Conservation (phyloP, 2,888 invertebrate species). For the Smittia sp. region DNA sequence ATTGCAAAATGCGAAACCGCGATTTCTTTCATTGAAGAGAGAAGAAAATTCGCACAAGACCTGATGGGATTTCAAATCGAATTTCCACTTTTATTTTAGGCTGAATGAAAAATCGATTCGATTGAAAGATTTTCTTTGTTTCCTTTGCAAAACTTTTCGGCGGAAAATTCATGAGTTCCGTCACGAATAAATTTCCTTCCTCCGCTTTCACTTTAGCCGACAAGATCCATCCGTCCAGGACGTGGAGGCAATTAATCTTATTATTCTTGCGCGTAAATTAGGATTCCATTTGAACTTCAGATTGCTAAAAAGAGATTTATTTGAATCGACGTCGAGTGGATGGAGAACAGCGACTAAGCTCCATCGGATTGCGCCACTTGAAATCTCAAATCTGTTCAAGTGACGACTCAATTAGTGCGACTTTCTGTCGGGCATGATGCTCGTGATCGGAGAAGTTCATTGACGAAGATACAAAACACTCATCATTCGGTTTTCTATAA, state of each 20-base stretch:
- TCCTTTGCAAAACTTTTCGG: neutral
- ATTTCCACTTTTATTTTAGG: neutral
- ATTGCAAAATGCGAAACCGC: conserved; percentile 8
- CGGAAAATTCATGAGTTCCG: too few species aligned
- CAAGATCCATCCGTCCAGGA: neutral
- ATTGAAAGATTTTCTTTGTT: neutral
- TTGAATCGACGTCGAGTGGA: neutral
- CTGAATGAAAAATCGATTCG: conserved; percentile 6
- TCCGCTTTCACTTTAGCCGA: neutral
- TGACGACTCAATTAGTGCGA: neutral
- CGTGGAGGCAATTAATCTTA: neutral
- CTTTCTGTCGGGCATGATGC: neutral
- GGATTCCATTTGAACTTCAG: neutral
- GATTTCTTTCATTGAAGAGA: neutral
- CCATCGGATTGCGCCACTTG: neutral
- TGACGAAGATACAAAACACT: neutral
- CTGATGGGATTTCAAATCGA: neutral
- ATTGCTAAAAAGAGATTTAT: conserved; percentile 13
- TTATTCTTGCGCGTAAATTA: conserved; percentile 1
- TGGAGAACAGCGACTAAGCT: neutral
- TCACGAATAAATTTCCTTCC: too few species aligned
- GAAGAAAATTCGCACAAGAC: neutral
- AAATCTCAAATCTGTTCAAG: neutral
- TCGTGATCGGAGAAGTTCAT: neutral
- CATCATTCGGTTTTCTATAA: conserved; percentile 2